These are phyloP conservation scores for Acanthiza pusilla DNA, from an alignment of 2,797 vertebrate genomes.

Conservation along the genomic window DNA sequence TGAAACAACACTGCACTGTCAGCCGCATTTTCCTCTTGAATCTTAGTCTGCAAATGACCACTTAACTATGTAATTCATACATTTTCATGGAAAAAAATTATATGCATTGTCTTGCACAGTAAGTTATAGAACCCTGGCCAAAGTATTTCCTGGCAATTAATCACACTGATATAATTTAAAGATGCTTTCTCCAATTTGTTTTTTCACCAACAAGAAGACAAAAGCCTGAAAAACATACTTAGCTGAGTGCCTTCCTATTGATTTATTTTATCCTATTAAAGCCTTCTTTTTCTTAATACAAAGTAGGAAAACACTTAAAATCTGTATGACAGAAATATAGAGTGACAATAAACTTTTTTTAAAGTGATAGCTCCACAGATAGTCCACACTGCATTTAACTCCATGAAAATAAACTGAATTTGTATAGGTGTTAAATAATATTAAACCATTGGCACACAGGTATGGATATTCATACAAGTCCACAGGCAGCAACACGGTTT, in stretches of 20 bases:
- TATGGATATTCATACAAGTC: neutral
- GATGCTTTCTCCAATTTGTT: neutral
- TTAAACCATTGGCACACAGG: neutral
- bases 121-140: neutral
- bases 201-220: neutral
- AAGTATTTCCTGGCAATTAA: neutral
- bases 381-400: neutral
- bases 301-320: neutral
- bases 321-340: neutral
- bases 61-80: neutral
- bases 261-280: neutral
- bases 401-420: neutral
- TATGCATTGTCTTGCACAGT: neutral
- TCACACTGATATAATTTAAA: neutral
- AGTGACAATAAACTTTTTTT: neutral
- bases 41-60: neutral
- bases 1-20: neutral
- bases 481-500: fast-evolving
- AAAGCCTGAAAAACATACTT: neutral
- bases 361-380: neutral
- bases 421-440: neutral
- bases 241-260: neutral
- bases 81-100: neutral
- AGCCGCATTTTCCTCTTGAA: neutral
- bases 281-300: neutral